A percentile compares a stretch with the other conserved stretches of the same genome.
These are phyloP conservation scores for Triplophysa rosa DNA, from an alignment of 2,113 vertebrate species.

Conservation along the genomic window DNA sequence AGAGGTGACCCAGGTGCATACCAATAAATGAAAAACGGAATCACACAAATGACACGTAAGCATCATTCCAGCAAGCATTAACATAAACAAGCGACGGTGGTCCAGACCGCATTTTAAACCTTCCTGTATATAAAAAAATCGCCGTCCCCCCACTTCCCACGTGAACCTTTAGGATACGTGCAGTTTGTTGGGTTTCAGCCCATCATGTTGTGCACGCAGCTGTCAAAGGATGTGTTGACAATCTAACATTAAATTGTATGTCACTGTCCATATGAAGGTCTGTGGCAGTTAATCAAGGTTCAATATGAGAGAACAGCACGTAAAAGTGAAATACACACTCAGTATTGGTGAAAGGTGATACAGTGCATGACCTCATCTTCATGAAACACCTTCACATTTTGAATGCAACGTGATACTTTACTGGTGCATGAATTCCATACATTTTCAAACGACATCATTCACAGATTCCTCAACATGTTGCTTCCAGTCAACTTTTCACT, in stretches of 20 bases:
- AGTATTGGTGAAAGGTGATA: background rate
- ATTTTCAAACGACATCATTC: slow-evolving; percentile 49
- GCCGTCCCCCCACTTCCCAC: background rate
- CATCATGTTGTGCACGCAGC: slow-evolving; percentile 43
- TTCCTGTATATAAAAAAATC: background rate
- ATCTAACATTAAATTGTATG: slow-evolving; percentile 18
- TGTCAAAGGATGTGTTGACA: slow-evolving; percentile 40
- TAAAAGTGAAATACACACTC: background rate
- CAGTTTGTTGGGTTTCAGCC: slow-evolving; percentile 43
- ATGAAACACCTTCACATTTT: slow-evolving; percentile 9
- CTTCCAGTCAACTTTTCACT: slow-evolving; percentile 48
- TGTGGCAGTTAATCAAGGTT: background rate
- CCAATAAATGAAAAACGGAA: slow-evolving; percentile 25
- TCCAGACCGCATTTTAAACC: background rate
- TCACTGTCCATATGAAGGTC: background rate
- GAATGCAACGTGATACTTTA: slow-evolving; percentile 53
- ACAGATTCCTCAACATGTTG: slow-evolving; percentile 57
- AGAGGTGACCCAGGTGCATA: slow-evolving; percentile 33
- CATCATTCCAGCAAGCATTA: background rate
- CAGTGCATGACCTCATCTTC: slow-evolving; percentile 34
- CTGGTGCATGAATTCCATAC: slow-evolving; percentile 39
- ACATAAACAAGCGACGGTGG: slow-evolving; percentile 9
- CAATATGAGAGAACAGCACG: background rate
- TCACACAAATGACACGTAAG: slow-evolving; percentile 6
- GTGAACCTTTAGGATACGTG: slow-evolving; percentile 54